Evolutionary conservation across 2,113 vertebrate species (phyloP), one percentile per base, ranked within the genome.

Genomic region (Sminthopsis crassicaudata): DNA sequence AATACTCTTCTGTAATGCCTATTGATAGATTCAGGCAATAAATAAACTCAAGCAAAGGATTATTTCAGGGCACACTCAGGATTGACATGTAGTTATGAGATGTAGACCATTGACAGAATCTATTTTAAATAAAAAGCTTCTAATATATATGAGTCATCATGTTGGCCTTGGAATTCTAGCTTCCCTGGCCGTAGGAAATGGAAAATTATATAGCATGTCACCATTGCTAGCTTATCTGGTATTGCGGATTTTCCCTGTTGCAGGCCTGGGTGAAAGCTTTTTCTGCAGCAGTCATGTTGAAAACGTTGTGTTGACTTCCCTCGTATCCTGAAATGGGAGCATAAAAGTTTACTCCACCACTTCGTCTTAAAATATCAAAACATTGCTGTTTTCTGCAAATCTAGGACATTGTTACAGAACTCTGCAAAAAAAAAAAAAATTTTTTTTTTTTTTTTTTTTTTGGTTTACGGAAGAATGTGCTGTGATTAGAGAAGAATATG

Each of bases 241-340:
- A 97, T 99, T 99, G 98, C 98, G 98, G 98, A 98, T 98, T 98
- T 98, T 98, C 98, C 98, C 98, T 98, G 98, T 99, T 99, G 98
- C 98, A 98, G 98, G 98, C 98, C 98, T 98, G 98, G 98, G 97
- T 98, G 98, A 98, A 98, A 98, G 97, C 98, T 98, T 97, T 97
- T 97, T 97, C 97, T 97, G 96, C 98, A 98, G 97, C 97, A 97
- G 95, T 97, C 97, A 97, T 98, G 97, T 97, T 98, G 97, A 98
- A 97, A 97, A 97, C 97, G 95, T 98, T 98, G 98, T 98, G 95
- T 97, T 98, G 98, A 97, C 97, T 97, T 97, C 93, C 98, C 97
- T 97, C 97, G 97, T 97, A 96, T 98, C 96, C 97, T 98, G 98
- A 98, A 98, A 98, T 98, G 98, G 98, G 98, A 98, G 97, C 98